Conservation (phyloP, 2,888 invertebrate genomes). For the Hymenopus coronatus region DNA sequence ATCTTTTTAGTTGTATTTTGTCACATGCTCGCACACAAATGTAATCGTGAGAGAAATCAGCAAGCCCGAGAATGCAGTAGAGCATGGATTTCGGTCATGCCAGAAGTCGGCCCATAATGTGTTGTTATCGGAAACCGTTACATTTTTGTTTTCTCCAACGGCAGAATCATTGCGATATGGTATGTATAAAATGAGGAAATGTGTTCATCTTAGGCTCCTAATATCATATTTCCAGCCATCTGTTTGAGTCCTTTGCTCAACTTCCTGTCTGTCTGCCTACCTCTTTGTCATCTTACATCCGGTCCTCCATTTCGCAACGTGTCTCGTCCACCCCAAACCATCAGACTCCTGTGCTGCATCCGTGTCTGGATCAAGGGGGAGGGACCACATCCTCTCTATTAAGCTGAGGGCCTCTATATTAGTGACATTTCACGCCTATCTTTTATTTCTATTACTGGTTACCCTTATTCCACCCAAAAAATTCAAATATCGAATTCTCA, state of each 20-base stretch:
- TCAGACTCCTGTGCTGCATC: not conserved
- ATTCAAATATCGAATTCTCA: too few relatives aligned
- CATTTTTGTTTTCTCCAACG: not conserved
- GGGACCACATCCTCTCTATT: not conserved
- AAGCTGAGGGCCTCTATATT: not conserved
- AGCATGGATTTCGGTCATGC: not conserved
- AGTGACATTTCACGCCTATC: too few relatives aligned
- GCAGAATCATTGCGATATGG: not conserved
- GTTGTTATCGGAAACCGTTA: not conserved
- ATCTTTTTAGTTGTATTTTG: too few relatives aligned
- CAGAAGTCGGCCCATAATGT: not conserved
- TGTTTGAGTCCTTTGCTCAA: conserved; percentile 20
- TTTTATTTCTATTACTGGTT: too few relatives aligned
- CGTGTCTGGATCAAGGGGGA: not conserved
- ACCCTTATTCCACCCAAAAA: too few relatives aligned
- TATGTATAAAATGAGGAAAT: not conserved
- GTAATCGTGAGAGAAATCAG: too few relatives aligned
- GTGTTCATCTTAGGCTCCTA: conserved; percentile 9
- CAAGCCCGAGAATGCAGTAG: too few relatives aligned
- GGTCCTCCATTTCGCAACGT: not conserved
- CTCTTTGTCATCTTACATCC: conserved; percentile 17
- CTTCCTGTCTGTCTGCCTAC: conserved; percentile 26
- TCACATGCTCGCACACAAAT: too few relatives aligned
- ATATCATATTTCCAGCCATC: conserved; percentile 27
- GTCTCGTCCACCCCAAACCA: not conserved